A percentile compares a stretch with the other conserved stretches of the same genome.
Evolutionary conservation across 2,888 invertebrate genomes (phyloP).

Genomic region (Drosophila nr. perissopoda): DNA sequence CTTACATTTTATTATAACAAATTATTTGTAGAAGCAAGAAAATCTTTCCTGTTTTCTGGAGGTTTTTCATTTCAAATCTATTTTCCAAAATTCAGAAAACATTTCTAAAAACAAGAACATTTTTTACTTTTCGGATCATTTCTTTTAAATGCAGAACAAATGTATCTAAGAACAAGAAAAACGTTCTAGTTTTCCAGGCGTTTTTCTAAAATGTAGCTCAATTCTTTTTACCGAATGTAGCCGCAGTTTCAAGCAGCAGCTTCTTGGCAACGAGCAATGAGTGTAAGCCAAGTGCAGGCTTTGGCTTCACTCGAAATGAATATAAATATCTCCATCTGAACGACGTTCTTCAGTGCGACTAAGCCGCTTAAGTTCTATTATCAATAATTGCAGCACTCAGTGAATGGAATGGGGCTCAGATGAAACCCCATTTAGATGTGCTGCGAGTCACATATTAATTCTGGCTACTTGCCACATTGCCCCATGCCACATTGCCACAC

Average conservation of each 20-base stretch:
- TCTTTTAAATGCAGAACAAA: not conserved
- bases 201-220: not conserved
- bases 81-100: not conserved
- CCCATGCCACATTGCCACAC: constrained; percentile 29
- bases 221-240: not conserved
- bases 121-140: no score
- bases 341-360: constrained; percentile 18
- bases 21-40: not conserved
- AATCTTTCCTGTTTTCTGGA: not conserved
- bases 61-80: not conserved
- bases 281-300: not conserved
- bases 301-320: not conserved
- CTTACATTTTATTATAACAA: not conserved
- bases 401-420: constrained; percentile 7
- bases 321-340: not conserved
- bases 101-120: not conserved
- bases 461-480: constrained; percentile 36
- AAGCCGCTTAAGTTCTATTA: constrained; percentile 62
- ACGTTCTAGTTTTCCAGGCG: not conserved
- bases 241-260: not conserved
- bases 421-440: constrained; percentile 3
- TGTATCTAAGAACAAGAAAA: not conserved
- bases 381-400: constrained; percentile 55
- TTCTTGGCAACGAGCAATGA: not conserved
- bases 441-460: constrained; percentile 14